phyloP scores from a whole-genome alignment of 2,888 invertebrate genomes.

The Drosophila paranaensis region DNA sequence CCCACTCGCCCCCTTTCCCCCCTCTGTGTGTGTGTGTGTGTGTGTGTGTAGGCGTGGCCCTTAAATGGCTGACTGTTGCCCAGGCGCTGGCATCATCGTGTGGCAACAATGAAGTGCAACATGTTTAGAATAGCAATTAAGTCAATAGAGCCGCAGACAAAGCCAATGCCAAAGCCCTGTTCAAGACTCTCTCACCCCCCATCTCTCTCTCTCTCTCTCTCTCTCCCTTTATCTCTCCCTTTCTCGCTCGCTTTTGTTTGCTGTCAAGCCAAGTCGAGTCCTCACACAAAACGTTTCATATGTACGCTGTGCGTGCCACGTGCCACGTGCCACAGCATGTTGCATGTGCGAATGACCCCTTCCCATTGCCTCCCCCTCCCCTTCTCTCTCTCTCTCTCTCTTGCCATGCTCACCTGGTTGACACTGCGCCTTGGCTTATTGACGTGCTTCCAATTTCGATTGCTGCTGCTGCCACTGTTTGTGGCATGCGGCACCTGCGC shows the following conservation, averaged over 20 bases:
- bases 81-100: constrained; percentile 34
- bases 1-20: neutral
- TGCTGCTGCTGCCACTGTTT: constrained; percentile 31
- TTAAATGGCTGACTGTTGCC: constrained; percentile 34
- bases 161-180: constrained; percentile 22
- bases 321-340: constrained; percentile 40
- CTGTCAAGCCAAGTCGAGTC: constrained; percentile 8
- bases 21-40: neutral
- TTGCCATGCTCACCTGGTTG: constrained; percentile 8
- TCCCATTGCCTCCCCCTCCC: neutral
- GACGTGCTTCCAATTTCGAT: constrained; percentile 57
- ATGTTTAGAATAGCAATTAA: constrained; percentile 77
- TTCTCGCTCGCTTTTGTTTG: constrained; percentile 19
- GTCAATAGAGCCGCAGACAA: constrained; percentile 45
- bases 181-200: constrained; percentile 15
- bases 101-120: constrained; percentile 71
- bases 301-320: constrained; percentile 42
- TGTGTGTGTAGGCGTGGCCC: constrained; percentile 9
- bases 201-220: neutral
- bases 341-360: constrained; percentile 19
- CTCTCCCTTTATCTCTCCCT: neutral
- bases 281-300: constrained; percentile 24
- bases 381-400: neutral
- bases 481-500: constrained; percentile 32
- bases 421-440: constrained; percentile 23